phyloP scores from a whole-genome alignment of 2,113 vertebrate species.

The Periophthalmodon schlosseri region DNA sequence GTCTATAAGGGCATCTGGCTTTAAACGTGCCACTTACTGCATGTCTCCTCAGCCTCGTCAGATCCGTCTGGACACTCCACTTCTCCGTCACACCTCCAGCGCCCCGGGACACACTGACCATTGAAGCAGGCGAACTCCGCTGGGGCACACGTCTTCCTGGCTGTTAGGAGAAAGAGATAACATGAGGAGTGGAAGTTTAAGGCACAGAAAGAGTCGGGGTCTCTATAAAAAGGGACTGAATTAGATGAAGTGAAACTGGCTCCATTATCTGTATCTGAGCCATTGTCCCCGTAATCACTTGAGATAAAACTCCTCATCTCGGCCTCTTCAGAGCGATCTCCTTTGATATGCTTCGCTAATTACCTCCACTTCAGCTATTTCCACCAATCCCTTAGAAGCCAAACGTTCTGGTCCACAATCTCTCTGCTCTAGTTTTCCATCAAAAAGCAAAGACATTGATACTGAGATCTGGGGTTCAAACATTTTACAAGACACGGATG shows the following conservation, averaged over 20 bases:
- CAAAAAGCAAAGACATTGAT: slow-evolving; percentile 34
- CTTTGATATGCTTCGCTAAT: slow-evolving; percentile 32
- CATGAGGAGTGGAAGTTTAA: slow-evolving; percentile 12
- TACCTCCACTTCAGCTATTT: slow-evolving; percentile 32
- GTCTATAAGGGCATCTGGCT: background rate
- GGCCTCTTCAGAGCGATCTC: slow-evolving; percentile 5
- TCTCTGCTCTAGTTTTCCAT: slow-evolving; percentile 40
- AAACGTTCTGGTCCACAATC: background rate
- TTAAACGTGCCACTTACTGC: slow-evolving; percentile 81
- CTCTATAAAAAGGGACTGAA: background rate
- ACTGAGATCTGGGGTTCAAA: slow-evolving; percentile 39
- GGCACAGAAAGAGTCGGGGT: background rate
- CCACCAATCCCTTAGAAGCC: slow-evolving; percentile 14
- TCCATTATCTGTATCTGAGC: slow-evolving; percentile 31
- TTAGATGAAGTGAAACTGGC: slow-evolving; percentile 16
- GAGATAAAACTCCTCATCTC: slow-evolving; percentile 36
- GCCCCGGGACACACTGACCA: slow-evolving; percentile 89
- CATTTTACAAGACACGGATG: slow-evolving; percentile 35
- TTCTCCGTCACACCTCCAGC: slow-evolving; percentile 94
- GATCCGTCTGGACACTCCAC: slow-evolving; percentile 92
- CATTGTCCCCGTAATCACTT: slow-evolving; percentile 27
- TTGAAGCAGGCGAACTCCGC: slow-evolving; percentile 92
- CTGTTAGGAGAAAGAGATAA: slow-evolving; percentile 52
- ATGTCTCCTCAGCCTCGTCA: slow-evolving; percentile 87
- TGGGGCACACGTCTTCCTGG: slow-evolving; percentile 86